phyloP scores from a whole-genome alignment of 2,113 vertebrate genomes.

The Rhegmatorhina hoffmannsi region DNA sequence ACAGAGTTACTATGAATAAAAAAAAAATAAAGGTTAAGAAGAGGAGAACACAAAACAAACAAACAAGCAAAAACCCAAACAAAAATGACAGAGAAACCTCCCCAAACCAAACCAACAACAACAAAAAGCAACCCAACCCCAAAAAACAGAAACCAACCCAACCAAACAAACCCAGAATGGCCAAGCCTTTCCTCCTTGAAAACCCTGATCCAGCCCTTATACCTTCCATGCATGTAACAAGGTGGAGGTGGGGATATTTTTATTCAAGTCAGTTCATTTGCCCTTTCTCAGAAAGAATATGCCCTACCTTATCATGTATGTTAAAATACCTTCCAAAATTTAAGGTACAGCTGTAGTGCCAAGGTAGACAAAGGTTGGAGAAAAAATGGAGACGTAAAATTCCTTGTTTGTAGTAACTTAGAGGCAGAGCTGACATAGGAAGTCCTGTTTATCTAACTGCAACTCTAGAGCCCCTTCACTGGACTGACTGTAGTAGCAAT shows the following conservation, averaged over 20 bases:
- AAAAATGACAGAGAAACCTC: neutral
- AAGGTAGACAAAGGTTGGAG: neutral
- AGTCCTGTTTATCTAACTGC: neutral
- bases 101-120: too few relatives aligned
- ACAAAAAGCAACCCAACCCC: neutral
- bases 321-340: neutral
- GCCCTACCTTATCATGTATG: neutral
- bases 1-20: accelerated
- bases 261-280: neutral
- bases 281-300: neutral
- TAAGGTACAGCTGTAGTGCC: neutral
- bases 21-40: neutral
- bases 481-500: neutral
- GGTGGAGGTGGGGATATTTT: neutral
- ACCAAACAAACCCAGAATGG: neutral
- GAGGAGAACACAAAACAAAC: neutral
- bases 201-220: neutral
- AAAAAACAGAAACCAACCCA: neutral
- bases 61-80: neutral
- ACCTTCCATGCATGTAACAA: neutral
- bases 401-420: neutral
- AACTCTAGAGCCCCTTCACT: neutral
- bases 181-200: neutral
- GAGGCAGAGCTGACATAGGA: neutral
- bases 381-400: neutral